Evolutionary conservation across 2,113 vertebrate species (phyloP).

Genomic region (Panthera leo): DNA sequence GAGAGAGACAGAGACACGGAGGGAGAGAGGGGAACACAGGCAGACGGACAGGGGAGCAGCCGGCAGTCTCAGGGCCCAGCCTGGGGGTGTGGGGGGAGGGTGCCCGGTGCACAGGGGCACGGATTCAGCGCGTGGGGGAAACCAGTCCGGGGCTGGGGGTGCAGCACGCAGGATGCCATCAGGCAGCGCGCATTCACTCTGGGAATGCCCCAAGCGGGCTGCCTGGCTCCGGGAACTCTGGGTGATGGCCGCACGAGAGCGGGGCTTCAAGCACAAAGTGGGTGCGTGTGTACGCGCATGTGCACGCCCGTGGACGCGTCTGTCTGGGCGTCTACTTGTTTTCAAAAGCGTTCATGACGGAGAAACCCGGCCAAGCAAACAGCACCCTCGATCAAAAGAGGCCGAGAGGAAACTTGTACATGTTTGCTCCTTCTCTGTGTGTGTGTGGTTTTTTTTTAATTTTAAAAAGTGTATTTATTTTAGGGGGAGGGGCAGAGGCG

Average conservation of each 20-base stretch:
- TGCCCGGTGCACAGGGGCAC: not conserved
- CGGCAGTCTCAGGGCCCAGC: not conserved
- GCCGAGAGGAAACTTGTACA: accelerated
- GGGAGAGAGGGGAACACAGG: not conserved
- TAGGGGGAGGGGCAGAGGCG: too few relatives aligned
- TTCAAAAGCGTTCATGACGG: not conserved
- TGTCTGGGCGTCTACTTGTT: not conserved
- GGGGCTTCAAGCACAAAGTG: not conserved
- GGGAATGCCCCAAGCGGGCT: not conserved
- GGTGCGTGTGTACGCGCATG: not conserved
- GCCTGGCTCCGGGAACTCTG: not conserved
- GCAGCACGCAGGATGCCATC: not conserved
- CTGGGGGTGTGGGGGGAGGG: not conserved
- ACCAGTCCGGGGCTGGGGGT: not conserved
- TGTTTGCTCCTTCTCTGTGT: not conserved
- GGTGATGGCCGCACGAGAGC: accelerated
- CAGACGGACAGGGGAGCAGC: too few relatives aligned
- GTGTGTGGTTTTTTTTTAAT: too few relatives aligned
- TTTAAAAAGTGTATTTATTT: too few relatives aligned
- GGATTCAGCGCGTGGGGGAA: not conserved
- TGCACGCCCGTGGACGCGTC: not conserved
- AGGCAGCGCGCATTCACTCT: not conserved
- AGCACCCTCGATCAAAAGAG: not conserved
- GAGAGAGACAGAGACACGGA: not conserved
- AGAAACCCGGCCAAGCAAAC: accelerated